These are phyloP conservation scores for Ryuthela nishihirai DNA, from an alignment of 2,888 invertebrate species.

Conservation along the genomic window DNA sequence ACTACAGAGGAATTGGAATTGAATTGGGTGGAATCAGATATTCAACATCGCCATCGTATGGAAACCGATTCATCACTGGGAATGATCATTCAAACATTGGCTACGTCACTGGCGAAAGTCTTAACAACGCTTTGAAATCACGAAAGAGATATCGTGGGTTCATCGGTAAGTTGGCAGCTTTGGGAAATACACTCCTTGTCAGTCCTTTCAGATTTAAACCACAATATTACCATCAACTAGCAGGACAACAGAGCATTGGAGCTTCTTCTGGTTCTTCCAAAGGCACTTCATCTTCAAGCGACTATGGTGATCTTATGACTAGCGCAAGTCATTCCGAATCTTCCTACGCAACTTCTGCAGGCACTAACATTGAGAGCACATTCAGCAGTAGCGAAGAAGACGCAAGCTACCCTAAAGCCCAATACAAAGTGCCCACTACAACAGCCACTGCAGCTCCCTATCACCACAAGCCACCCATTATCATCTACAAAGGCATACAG, in stretches of 20 bases:
- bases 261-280: background rate
- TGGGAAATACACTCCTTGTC: background rate
- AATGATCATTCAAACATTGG: background rate
- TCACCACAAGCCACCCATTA: conserved; percentile 49
- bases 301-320: background rate
- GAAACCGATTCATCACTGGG: background rate
- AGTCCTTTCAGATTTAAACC: background rate
- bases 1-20: background rate
- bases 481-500: conserved; percentile 50
- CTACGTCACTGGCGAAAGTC: background rate
- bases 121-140: background rate
- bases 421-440: conserved; percentile 12
- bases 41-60: background rate
- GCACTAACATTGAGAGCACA: background rate
- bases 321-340: background rate
- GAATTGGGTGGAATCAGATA: background rate
- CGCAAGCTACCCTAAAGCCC: conserved; percentile 2
- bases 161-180: background rate
- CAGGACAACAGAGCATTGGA: background rate
- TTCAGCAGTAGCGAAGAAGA: background rate
- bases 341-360: background rate
- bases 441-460: conserved; percentile 4
- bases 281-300: background rate
- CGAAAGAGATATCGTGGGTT: background rate
- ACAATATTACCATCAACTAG: background rate